Evolutionary conservation across 2,888 invertebrate species (phyloP), one percentile per base, ranked within the genome.

Genomic region (Rotaria magnacalcarata): DNA sequence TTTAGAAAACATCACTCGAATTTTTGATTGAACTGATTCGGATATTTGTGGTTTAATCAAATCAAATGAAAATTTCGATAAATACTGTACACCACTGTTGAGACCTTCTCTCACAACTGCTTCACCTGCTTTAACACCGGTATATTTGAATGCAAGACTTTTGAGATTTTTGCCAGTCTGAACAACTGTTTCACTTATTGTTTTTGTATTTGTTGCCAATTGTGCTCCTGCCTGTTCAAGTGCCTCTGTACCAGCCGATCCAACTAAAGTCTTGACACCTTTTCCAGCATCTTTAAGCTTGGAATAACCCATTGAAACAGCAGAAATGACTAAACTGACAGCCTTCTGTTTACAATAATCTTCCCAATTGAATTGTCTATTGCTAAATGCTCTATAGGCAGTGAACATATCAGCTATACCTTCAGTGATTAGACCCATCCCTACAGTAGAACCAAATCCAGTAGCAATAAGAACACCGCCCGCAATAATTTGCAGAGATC

Each of bases 311-410:
- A 50, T 34, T 19, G 87, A 80, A 41, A 58, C 50, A 50, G 84
- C 87, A 19, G 87, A 86, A 47, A 87, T 87, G 52, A 27, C 43
- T 41, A 87, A 75, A 34, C 87, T 87, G 16, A 87, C 58, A 41
- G 87, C 87, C 47, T 87, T 87, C 24, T 87, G 87, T 84, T 74
- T 87, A 56, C 56, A 74, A 84, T 87, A 87, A 56, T 87, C 87
- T 7, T 2, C 75, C 87, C 87, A 86, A 21, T 7, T 43, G n/a
- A 87, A 87, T 58, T 87, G 85, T n/a, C 87, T 41, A 27, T 27
- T 87, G 50, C 85, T 87, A 56, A 75, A 87, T n/a, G 86, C 86
- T 56, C 87, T 50, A 56, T 87, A 84, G 21, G 87, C 87, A 43
- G 75, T 80, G 54, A 86, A 56, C 75, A 87, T 43, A 43, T 87